Conservation (phyloP, 2,113 vertebrate species). For the Menura novaehollandiae region DNA sequence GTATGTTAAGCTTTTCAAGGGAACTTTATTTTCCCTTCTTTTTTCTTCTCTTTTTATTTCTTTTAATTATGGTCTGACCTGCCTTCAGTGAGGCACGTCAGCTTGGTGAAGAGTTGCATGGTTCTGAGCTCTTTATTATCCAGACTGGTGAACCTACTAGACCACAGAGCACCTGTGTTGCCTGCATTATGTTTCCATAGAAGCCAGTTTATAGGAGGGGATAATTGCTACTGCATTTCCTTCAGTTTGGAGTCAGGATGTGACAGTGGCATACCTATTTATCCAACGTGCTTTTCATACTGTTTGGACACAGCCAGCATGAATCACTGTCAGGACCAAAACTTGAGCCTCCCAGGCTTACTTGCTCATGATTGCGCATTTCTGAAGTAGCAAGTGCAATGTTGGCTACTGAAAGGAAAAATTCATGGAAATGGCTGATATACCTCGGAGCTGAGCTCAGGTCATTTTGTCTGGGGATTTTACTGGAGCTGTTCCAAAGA, state of each 20-base stretch:
- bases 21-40: neutral
- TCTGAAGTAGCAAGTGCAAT: neutral
- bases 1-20: neutral
- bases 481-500: neutral
- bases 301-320: neutral
- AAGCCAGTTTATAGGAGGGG: neutral
- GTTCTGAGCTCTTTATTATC: neutral
- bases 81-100: neutral
- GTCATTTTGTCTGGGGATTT: neutral
- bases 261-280: neutral
- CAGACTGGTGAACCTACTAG: neutral
- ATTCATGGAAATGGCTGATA: neutral
- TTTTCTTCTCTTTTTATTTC: neutral
- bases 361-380: neutral
- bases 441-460: neutral
- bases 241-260: constrained; percentile 15
- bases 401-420: neutral
- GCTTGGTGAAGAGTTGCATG: neutral
- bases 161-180: neutral
- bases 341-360: neutral
- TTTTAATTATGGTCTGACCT: neutral
- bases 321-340: neutral
- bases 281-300: neutral
- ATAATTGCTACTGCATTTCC: neutral
- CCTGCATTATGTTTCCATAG: neutral